Conservation (phyloP, 2,113 vertebrate genomes). For the Sapajus apella region DNA sequence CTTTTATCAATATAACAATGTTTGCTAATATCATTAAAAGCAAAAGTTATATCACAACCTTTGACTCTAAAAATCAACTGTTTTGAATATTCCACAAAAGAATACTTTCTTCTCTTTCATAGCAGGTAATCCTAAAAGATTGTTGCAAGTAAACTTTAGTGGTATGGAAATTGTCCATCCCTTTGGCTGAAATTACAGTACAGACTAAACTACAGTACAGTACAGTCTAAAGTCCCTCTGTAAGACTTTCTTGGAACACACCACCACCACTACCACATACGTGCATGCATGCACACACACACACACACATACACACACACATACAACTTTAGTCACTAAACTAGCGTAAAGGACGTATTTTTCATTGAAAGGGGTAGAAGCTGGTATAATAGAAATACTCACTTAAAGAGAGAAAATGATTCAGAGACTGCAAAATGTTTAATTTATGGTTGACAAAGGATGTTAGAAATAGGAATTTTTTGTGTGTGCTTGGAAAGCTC, state of each 20-base stretch:
- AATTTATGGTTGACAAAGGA: neutral
- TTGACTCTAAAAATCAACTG: neutral
- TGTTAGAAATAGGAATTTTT: neutral
- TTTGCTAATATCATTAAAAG: neutral
- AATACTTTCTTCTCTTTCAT: constrained; percentile 2
- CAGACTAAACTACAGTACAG: no score
- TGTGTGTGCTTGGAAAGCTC: neutral
- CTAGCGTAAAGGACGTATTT: neutral
- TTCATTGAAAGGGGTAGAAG: neutral
- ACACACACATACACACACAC: neutral
- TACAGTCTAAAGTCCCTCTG: no score
- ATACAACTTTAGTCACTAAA: neutral
- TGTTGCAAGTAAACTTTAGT: neutral
- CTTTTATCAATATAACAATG: neutral
- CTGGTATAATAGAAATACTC: neutral
- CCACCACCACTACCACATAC: neutral
- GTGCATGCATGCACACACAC: no score
- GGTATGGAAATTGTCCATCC: neutral
- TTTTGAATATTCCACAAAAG: neutral
- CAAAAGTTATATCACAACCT: neutral
- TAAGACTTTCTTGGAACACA: neutral
- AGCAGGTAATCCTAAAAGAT: neutral
- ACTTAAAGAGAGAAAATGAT: neutral
- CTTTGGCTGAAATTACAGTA: neutral
- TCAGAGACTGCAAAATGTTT: neutral